Evolutionary conservation across 2,888 invertebrate species (phyloP).

Genomic region (Gerris lacustris): DNA sequence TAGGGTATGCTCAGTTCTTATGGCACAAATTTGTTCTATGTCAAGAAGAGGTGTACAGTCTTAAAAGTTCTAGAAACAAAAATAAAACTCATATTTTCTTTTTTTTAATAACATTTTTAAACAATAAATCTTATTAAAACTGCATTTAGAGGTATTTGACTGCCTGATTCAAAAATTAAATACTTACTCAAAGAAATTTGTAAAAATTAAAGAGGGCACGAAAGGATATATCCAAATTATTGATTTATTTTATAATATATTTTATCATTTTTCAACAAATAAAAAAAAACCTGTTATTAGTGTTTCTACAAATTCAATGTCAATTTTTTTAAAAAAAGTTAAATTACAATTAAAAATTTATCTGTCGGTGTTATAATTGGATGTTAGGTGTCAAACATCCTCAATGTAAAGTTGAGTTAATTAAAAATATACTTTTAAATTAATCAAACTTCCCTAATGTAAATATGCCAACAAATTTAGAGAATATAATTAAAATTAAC

Average conservation of each 20-base stretch:
- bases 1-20: no score
- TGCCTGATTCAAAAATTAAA: no score
- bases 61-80: no score
- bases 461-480: not conserved
- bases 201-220: not conserved
- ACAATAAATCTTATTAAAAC: no score
- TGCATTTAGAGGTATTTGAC: no score
- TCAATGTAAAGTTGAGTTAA: not conserved
- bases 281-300: not conserved
- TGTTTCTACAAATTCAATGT: not conserved
- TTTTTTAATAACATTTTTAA: no score
- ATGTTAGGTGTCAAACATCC: not conserved
- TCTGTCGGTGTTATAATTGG: not conserved
- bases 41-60: no score
- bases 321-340: not conserved
- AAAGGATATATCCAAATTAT: not conserved
- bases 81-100: no score
- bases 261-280: not conserved
- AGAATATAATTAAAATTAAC: not conserved
- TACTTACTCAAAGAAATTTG: no score
- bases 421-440: not conserved
- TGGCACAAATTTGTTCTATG: no score
- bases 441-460: not conserved
- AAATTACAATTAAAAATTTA: not conserved
- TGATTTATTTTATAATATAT: not conserved